Conservation (phyloP, 2,797 vertebrate species). For the Hafferia zeledoni region DNA sequence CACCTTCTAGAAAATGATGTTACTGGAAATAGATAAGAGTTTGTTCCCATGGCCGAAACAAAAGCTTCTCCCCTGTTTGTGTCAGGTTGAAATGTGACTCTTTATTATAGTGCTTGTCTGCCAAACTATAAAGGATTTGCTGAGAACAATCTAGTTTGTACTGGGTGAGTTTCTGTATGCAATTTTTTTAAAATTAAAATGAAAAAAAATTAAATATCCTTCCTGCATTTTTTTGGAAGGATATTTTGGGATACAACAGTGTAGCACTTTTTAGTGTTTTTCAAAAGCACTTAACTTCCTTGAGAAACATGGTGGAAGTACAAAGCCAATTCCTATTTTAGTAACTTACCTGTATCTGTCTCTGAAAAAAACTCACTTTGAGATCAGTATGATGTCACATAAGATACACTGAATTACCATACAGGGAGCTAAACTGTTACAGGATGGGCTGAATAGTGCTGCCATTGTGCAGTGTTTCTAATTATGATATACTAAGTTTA, state of each 20-base stretch:
- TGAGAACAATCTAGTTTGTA: background rate
- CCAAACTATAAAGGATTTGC: background rate
- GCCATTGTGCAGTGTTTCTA: background rate
- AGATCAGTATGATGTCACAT: background rate
- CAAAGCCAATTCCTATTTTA: background rate
- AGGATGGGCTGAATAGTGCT: background rate
- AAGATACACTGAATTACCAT: background rate
- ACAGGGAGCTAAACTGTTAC: background rate
- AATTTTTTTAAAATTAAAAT: background rate
- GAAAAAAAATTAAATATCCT: background rate
- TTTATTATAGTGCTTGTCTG: background rate
- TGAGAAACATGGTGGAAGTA: background rate
- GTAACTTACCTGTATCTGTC: background rate
- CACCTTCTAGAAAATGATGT: background rate
- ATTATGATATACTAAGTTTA: background rate
- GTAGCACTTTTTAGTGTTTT: background rate
- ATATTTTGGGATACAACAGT: background rate
- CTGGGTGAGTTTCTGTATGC: background rate
- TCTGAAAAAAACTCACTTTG: background rate
- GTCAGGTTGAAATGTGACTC: background rate
- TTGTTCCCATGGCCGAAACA: background rate
- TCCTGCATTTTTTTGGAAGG: background rate
- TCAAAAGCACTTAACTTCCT: background rate
- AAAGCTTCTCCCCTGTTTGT: background rate
- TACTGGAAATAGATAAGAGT: background rate